Conservation (phyloP, 2,888 invertebrate genomes). For the Tachystola acroxantha region DNA sequence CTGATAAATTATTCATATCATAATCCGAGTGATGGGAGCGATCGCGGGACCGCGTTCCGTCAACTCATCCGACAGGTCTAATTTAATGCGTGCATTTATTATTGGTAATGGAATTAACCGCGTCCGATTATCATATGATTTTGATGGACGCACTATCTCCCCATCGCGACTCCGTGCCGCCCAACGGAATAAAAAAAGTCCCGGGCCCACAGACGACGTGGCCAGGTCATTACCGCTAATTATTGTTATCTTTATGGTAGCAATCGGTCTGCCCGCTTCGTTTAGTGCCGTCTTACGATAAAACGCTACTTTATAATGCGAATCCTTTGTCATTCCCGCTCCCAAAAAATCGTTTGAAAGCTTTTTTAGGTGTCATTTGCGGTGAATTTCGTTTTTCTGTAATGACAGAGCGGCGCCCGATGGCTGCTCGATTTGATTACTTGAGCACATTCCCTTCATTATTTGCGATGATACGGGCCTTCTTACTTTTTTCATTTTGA, state of each 20-base stretch:
- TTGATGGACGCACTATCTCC: constrained; percentile 75
- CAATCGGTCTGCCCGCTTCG: constrained; percentile 62
- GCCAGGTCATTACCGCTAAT: constrained; percentile 72
- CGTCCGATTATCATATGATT: constrained; percentile 75
- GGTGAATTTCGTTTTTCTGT: constrained; percentile 42
- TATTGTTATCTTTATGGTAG: constrained; percentile 76
- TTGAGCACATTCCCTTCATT: constrained; percentile 52
- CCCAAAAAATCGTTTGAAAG: constrained; percentile 33
- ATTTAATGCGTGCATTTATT: constrained; percentile 78
- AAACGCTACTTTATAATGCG: constrained; percentile 56
- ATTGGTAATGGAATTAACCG: constrained; percentile 77
- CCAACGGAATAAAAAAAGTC: constrained; percentile 59
- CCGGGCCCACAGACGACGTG: constrained; percentile 51
- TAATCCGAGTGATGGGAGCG: constrained; percentile 73
- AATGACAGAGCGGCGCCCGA: constrained; percentile 56
- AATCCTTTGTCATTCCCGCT: constrained; percentile 56
- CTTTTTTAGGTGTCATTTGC: constrained; percentile 34
- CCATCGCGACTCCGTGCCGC: constrained; percentile 59
- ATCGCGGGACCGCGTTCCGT: constrained; percentile 55
- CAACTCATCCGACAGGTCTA: constrained; percentile 75
- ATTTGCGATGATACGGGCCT: constrained; percentile 69
- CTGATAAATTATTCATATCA: constrained; percentile 76
- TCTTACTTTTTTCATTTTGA: constrained; percentile 44
- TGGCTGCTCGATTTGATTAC: constrained; percentile 40
- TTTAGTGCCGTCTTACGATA: constrained; percentile 51